Percentiles rank a stretch among this genome's conserved stretches.
Conservation (phyloP, 2,888 invertebrate genomes). For the Leptinotarsa rubiginosa region DNA sequence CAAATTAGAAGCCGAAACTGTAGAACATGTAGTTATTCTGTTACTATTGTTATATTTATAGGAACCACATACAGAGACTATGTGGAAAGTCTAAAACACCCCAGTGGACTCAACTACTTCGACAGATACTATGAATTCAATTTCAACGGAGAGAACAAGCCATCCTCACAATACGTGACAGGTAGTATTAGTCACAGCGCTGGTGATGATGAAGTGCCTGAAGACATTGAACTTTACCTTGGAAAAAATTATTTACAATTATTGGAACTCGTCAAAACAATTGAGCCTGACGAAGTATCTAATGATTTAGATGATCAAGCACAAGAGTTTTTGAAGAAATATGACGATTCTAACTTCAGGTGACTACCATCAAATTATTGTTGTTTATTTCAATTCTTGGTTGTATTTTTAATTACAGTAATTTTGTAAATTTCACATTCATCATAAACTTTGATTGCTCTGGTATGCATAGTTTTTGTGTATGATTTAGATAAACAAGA, state of each 20-base stretch:
- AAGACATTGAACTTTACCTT: constrained; percentile 54
- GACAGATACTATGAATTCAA: constrained; percentile 43
- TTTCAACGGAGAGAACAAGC: neutral
- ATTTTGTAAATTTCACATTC: too few relatives aligned
- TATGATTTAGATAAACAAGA: too few relatives aligned
- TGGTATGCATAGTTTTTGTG: too few relatives aligned
- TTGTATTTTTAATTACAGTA: too few relatives aligned
- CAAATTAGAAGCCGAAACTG: too few relatives aligned
- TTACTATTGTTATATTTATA: constrained; percentile 21
- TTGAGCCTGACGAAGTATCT: constrained; percentile 37
- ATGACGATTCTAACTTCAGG: constrained; percentile 61
- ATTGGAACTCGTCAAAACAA: constrained; percentile 59
- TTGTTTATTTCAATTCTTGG: too few relatives aligned
- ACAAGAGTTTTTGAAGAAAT: constrained; percentile 57
- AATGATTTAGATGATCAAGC: constrained; percentile 56
- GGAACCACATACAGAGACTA: constrained; percentile 50
- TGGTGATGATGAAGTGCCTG: constrained; percentile 11
- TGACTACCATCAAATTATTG: neutral
- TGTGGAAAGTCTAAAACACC: constrained; percentile 50
- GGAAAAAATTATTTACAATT: constrained; percentile 61
- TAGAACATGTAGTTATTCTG: too few relatives aligned
- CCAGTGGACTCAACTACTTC: constrained; percentile 49
- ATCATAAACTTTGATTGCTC: too few relatives aligned
- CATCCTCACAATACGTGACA: neutral
- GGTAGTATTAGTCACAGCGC: neutral